A percentile compares a stretch with the other conserved stretches of the same genome.
Evolutionary conservation across 2,888 invertebrate genomes (phyloP).

Genomic region (Phyllotreta cruciferae): DNA sequence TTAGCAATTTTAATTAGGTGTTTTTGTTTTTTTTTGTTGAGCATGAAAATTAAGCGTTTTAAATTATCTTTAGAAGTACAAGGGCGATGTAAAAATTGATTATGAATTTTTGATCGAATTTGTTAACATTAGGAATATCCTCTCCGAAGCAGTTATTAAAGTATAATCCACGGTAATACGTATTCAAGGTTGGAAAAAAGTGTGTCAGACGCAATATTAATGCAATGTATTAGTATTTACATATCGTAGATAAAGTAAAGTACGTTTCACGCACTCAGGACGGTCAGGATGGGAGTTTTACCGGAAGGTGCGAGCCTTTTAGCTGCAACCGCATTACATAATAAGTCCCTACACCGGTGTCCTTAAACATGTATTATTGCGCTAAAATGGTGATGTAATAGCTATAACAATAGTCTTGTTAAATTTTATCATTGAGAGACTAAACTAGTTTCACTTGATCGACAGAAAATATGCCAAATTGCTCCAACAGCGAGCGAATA

Average conservation of each 20-base stretch:
- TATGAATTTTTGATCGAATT: not conserved
- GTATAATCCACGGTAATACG: conserved; percentile 23
- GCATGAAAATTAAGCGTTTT: too few species aligned
- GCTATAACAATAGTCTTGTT: conserved; percentile 34
- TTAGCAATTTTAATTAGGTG: too few species aligned
- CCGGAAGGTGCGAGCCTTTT: too few species aligned
- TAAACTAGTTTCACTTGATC: conserved; percentile 30
- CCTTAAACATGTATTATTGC: conserved; percentile 32
- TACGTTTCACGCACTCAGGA: too few species aligned
- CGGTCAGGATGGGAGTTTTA: too few species aligned
- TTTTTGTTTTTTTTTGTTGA: too few species aligned
- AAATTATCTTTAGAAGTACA: too few species aligned
- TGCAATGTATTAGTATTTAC: not conserved
- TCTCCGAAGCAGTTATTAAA: conserved; percentile 16
- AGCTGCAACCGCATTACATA: not conserved
- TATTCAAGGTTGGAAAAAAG: conserved; percentile 28
- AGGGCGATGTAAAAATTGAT: too few species aligned
- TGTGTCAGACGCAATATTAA: conserved; percentile 27
- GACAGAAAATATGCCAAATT: conserved; percentile 18
- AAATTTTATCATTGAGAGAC: conserved; percentile 28
- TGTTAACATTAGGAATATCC: conserved; percentile 6
- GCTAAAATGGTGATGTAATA: conserved; percentile 29
- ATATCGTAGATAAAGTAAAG: too few species aligned
- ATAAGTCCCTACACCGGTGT: conserved; percentile 11
- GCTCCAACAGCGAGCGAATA: not conserved